phyloP scores from a whole-genome alignment of 2,797 vertebrate genomes.

The Tolypeutes matacus region DNA sequence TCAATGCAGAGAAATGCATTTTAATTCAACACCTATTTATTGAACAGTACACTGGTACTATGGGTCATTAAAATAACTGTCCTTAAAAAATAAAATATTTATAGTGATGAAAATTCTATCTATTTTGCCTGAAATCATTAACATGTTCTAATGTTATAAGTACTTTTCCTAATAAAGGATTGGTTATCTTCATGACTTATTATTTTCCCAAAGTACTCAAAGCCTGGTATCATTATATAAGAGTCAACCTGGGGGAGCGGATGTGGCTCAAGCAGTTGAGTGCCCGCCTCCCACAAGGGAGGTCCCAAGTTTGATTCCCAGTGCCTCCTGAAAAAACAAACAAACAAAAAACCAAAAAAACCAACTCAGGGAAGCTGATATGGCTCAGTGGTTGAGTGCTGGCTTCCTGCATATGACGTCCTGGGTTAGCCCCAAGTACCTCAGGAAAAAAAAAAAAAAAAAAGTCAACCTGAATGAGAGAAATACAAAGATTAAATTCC shows the following conservation, averaged over 20 bases:
- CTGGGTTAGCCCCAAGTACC: too few relatives aligned
- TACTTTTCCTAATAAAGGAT: slow-evolving; percentile 15
- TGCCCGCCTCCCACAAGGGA: too few relatives aligned
- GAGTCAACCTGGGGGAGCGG: neutral
- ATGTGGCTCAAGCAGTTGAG: too few relatives aligned
- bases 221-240: neutral
- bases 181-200: neutral
- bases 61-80: slow-evolving; percentile 18
- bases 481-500: slow-evolving; percentile 57
- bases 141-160: neutral
- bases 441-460: too few relatives aligned
- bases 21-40: slow-evolving; percentile 47
- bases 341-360: too few relatives aligned
- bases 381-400: too few relatives aligned
- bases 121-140: slow-evolving; percentile 41
- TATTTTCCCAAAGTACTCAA: slow-evolving; percentile 44
- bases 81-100: slow-evolving; percentile 7
- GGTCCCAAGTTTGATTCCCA: too few relatives aligned
- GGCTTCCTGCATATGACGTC: too few relatives aligned
- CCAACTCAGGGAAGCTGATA: too few relatives aligned
- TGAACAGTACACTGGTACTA: neutral
- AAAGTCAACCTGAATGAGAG: neutral
- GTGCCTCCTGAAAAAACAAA: too few relatives aligned
- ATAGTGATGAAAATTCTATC: neutral
- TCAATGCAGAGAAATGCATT: slow-evolving; percentile 36